phyloP scores from a whole-genome alignment of 2,888 invertebrate genomes.

The Nephrotoma flavescens region DNA sequence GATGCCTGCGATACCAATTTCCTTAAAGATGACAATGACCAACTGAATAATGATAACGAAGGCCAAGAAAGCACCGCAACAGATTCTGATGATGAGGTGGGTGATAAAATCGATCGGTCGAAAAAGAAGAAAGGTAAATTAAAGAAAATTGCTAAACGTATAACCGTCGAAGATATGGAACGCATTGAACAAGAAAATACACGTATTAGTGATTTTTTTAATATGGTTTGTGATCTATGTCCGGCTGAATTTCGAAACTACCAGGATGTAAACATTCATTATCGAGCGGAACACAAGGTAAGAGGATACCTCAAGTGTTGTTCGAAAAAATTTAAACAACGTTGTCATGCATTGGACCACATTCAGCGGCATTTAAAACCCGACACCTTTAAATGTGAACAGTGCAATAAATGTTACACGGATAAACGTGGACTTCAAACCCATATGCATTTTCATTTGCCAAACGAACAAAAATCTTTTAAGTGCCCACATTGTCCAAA shows the following conservation, averaged over 20 bases:
- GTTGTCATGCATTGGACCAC: slow-evolving; percentile 14
- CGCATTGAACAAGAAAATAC: not conserved
- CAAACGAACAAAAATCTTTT: slow-evolving; percentile 11
- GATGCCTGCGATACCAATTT: not conserved
- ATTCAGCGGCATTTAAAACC: slow-evolving; percentile 16
- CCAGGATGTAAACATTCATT: slow-evolving; percentile 13
- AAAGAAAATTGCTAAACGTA: not conserved
- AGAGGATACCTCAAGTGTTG: slow-evolving; percentile 16
- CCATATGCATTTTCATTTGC: slow-evolving; percentile 15
- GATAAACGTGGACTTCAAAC: slow-evolving; percentile 14
- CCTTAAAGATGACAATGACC: not conserved
- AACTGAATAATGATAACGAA: not conserved
- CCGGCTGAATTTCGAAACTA: slow-evolving; percentile 8
- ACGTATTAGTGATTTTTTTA: slow-evolving; percentile 8
- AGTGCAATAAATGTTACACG: slow-evolving; percentile 12
- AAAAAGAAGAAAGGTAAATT: no score
- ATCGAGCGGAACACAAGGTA: slow-evolving; percentile 12
- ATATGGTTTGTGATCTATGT: slow-evolving; percentile 15
- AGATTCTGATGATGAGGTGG: not conserved
- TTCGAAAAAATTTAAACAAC: slow-evolving; percentile 13
- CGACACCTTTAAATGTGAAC: slow-evolving; percentile 11
- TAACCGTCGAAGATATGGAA: not conserved
- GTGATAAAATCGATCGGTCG: not conserved
- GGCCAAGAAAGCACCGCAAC: not conserved
- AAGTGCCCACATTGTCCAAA: slow-evolving; percentile 16